Percentiles rank a stretch among this genome's conserved stretches.
phyloP scores from a whole-genome alignment of 2,888 invertebrate genomes.

The Oithona nana region DNA sequence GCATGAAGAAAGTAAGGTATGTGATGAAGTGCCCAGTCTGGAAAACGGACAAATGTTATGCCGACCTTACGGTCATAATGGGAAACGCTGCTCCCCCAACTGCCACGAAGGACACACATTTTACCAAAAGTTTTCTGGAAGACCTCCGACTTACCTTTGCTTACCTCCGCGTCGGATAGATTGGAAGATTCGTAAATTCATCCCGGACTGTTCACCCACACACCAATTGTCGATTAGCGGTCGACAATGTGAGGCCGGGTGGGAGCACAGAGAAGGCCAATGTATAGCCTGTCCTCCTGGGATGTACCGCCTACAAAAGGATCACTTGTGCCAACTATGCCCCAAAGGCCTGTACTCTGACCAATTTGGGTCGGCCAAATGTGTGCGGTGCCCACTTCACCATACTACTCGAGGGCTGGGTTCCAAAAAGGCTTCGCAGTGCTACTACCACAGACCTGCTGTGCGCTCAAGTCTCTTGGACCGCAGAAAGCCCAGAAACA shows the following conservation, averaged over 20 bases:
- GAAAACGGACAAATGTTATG: conserved; percentile 9
- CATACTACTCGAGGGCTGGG: conserved; percentile 8
- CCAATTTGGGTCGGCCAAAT: conserved; percentile 13
- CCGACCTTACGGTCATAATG: not conserved
- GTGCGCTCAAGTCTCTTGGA: not conserved
- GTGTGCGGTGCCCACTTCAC: conserved; percentile 1
- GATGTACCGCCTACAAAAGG: conserved; percentile 20
- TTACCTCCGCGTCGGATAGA: not conserved
- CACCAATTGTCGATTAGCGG: not conserved
- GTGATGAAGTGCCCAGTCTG: conserved; percentile 13
- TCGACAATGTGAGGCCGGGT: conserved; percentile 1
- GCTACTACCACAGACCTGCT: not conserved
- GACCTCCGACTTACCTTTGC: conserved; percentile 11
- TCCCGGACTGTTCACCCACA: conserved; percentile 14
- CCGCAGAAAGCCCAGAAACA: not conserved
- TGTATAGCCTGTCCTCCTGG: conserved; percentile 21
- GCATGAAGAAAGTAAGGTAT: not conserved
- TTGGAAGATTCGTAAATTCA: conserved; percentile 11
- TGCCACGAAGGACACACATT: conserved; percentile 10
- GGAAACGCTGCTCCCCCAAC: conserved; percentile 12
- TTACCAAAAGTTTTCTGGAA: conserved; percentile 13
- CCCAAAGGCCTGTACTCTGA: conserved; percentile 20
- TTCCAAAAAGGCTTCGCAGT: not conserved
- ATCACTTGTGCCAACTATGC: conserved; percentile 19
- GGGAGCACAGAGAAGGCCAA: conserved; percentile 1